Evolutionary conservation across 2,113 vertebrate species (phyloP), one percentile per base, ranked within the genome.

Genomic region (Heloderma charlesbogerti): DNA sequence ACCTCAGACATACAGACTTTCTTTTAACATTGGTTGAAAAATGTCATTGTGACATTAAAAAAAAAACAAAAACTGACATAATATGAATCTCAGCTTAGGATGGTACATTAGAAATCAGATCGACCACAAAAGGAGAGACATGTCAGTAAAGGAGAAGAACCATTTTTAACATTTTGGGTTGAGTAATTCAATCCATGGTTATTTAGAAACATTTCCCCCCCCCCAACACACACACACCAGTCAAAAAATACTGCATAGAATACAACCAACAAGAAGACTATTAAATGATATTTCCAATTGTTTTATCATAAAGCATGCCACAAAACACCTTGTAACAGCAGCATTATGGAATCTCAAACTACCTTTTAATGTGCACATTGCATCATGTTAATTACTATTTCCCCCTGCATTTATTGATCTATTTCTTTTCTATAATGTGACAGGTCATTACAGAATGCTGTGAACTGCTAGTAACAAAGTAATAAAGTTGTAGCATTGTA

Each of bases 331-430:
- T 79, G 86, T 20, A 81, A n/a, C 72, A 91, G 82, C 0, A 60
- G 6, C 80, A 84, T 63, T 31, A 51, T 29, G 22, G 27, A 16
- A 74, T 40, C 45, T 69, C 1, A 37, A 91, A 87, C 8, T 2
- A 84, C 2, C 18, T 82, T 82, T 82, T 37, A 78, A 93, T 57
- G 25, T 60, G 6, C 0, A 3, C 66, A 78, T 78, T 87, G 2
- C 84, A 78, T 90, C 48, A 90, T 29, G 0, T 29, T 85, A 80
- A 86, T 66, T 82, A 81, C 48, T 18, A 40, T 82, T 88, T 18
- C 74, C 6, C 1, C 12, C 85, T 89, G 6, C 7, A 91, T 69
- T 1, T 87, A 74, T 78, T 94, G 77, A 88, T 92, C 90, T 89
- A 83, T 0, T 89, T 31, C 54, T 66, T 57, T 94, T 9, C 45